These are phyloP conservation scores for Heteronetta atricapilla DNA, from an alignment of 2,113 vertebrate genomes.

Conservation along the genomic window DNA sequence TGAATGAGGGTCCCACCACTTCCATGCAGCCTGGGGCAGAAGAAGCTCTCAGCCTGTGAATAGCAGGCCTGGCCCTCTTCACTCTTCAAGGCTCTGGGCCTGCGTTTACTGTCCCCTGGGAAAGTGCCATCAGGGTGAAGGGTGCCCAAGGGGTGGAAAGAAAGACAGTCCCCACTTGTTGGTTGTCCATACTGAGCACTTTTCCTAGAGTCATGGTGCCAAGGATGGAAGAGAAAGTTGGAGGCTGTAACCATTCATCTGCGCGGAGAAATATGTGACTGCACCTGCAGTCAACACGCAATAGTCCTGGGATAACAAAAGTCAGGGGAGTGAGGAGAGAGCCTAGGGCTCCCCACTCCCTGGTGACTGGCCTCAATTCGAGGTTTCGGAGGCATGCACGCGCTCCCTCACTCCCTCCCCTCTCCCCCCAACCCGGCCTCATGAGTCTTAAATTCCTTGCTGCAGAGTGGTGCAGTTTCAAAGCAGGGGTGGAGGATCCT, in stretches of 20 bases:
- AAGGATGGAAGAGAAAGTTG: neutral
- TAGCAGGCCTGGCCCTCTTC: neutral
- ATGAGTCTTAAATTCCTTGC: neutral
- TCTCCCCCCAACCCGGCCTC: accelerated
- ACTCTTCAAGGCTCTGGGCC: neutral
- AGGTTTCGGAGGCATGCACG: neutral
- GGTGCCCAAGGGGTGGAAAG: accelerated
- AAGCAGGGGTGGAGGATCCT: conserved; percentile 51
- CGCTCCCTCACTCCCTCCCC: neutral
- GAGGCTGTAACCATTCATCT: too few relatives aligned
- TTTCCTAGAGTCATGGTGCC: neutral
- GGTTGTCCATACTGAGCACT: neutral
- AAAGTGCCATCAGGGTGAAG: neutral
- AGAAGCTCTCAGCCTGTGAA: neutral
- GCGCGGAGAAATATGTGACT: neutral
- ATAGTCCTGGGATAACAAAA: accelerated
- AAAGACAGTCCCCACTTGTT: neutral
- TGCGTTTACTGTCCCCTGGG: neutral
- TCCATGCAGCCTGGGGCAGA: neutral
- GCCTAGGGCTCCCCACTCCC: neutral
- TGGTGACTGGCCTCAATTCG: accelerated
- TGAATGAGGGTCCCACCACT: neutral
- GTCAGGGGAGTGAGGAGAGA: neutral
- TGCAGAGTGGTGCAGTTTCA: neutral
- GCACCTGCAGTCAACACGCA: accelerated